These are phyloP conservation scores for human (Homo sapiens) DNA, from an alignment of 2,113 vertebrate genomes.

Conservation along the genomic window GRCh38 chr3:1107501-1108000, in stretches of 20 bases:
- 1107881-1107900: not conserved
- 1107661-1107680: not conserved
- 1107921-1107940: not conserved
- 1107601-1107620: not conserved
- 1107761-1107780: not conserved
- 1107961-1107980: not conserved
- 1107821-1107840: not conserved
- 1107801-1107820: not conserved
- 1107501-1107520: slow-evolving; percentile 79
- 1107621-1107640: not conserved
- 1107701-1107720: not conserved
- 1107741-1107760: not conserved
- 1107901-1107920: not conserved
- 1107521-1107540: slow-evolving; percentile 78
- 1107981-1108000: not conserved
- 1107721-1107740: not conserved
- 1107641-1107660: not conserved
- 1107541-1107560: slow-evolving; percentile 74
- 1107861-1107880: not conserved
- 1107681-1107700: not conserved
- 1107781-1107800: not conserved
- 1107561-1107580: slow-evolving; percentile 73
- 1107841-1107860: not conserved
- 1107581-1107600: slow-evolving; percentile 8
- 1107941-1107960: too few relatives aligned